Conservation (phyloP, 2,797 vertebrate species). For the Monodelphis domestica region DNA sequence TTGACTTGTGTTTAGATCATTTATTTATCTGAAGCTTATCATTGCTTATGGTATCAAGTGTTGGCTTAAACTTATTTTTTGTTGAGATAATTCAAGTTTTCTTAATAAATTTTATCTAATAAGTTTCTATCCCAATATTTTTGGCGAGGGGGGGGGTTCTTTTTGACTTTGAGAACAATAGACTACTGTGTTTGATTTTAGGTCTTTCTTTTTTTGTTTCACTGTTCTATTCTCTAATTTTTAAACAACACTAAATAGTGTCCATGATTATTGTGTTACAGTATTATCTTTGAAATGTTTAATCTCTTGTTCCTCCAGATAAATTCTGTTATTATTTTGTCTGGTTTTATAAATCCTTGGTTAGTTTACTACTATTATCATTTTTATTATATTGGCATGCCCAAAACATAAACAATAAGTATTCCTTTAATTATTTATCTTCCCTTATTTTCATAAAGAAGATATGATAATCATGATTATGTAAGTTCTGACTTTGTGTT, state of each 20-base stretch:
- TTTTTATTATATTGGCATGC: neutral
- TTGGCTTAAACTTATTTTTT: neutral
- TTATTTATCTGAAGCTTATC: neutral
- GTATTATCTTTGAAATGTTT: neutral
- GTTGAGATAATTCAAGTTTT: neutral
- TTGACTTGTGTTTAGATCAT: neutral
- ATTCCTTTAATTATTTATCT: neutral
- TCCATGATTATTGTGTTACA: neutral
- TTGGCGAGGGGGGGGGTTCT: neutral
- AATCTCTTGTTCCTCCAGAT: neutral
- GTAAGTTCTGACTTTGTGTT: neutral
- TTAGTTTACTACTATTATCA: neutral
- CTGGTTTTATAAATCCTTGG: neutral
- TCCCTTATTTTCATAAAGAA: neutral
- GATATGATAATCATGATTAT: neutral
- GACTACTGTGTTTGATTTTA: neutral
- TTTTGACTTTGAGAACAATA: neutral
- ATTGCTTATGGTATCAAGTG: neutral
- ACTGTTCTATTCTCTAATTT: neutral
- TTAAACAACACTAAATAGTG: neutral
- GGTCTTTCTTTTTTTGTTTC: neutral
- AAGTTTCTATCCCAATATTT: neutral
- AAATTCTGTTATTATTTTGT: neutral
- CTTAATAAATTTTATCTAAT: neutral
- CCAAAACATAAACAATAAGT: neutral